These are phyloP conservation scores for Amorpha juglandis DNA, from an alignment of 2,888 invertebrate genomes.

Conservation along the genomic window DNA sequence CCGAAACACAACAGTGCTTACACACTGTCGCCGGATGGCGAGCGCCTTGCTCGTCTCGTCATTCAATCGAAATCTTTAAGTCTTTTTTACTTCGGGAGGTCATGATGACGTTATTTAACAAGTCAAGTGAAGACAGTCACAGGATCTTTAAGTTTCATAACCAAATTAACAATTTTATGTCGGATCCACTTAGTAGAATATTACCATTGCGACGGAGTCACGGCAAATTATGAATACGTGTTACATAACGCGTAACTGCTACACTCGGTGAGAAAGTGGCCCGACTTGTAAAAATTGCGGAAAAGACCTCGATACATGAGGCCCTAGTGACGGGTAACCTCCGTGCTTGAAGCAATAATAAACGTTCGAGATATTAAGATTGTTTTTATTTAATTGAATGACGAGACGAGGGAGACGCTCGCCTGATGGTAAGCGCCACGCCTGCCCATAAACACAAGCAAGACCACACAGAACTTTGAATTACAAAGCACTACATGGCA, in stretches of 20 bases:
- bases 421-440: no score
- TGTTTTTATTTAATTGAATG: no score
- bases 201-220: conserved; percentile 32
- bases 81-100: no score
- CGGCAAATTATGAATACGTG: conserved; percentile 39
- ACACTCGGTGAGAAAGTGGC: conserved; percentile 45
- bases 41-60: no score
- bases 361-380: background rate
- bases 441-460: no score
- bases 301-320: conserved; percentile 36
- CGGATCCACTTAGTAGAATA: conserved; percentile 12
- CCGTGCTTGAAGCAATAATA: background rate
- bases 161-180: conserved; percentile 14
- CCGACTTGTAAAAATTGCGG: conserved; percentile 40
- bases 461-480: no score
- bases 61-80: no score
- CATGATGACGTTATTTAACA: no score
- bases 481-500: no score
- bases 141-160: background rate
- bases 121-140: background rate
- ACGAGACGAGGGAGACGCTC: no score
- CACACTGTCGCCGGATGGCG: no score
- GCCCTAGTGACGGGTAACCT: background rate
- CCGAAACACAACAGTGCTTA: no score
- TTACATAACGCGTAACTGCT: conserved; percentile 42